Conservation (phyloP, 2,113 vertebrate genomes). For the Urocolius indicus region DNA sequence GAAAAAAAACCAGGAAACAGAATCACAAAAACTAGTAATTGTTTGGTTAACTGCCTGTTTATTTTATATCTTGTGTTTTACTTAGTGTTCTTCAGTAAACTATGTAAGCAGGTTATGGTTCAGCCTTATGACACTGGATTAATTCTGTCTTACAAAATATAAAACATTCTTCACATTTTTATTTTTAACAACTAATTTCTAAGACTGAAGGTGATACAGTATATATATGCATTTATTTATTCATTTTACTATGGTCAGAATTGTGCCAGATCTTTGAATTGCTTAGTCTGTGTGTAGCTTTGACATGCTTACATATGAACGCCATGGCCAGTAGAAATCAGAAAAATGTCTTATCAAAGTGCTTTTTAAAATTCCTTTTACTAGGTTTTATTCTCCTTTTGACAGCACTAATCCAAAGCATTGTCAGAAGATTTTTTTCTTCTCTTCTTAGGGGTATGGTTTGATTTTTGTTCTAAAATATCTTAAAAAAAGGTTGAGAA, state of each 20-base stretch:
- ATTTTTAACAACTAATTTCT: neutral
- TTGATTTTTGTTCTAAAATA: neutral
- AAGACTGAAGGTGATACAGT: neutral
- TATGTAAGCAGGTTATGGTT: neutral
- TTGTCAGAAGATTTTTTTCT: neutral
- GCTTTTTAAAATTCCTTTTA: neutral
- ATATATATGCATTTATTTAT: neutral
- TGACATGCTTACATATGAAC: neutral
- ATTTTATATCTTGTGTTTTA: neutral
- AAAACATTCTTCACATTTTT: neutral
- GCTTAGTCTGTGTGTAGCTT: neutral
- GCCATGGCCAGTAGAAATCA: neutral
- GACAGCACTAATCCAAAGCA: neutral
- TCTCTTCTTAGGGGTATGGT: neutral
- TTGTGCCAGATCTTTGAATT: neutral
- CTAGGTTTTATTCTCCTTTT: neutral
- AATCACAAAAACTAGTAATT: neutral
- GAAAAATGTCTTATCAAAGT: neutral
- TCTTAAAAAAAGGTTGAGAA: neutral
- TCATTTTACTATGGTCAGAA: neutral
- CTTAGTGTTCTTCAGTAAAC: rapidly evolving
- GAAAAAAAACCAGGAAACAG: neutral
- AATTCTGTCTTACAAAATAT: neutral
- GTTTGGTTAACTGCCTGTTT: neutral
- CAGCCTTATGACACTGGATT: neutral